These are phyloP conservation scores for Rana temporaria DNA, from an alignment of 2,113 vertebrate species.

Conservation along the genomic window DNA sequence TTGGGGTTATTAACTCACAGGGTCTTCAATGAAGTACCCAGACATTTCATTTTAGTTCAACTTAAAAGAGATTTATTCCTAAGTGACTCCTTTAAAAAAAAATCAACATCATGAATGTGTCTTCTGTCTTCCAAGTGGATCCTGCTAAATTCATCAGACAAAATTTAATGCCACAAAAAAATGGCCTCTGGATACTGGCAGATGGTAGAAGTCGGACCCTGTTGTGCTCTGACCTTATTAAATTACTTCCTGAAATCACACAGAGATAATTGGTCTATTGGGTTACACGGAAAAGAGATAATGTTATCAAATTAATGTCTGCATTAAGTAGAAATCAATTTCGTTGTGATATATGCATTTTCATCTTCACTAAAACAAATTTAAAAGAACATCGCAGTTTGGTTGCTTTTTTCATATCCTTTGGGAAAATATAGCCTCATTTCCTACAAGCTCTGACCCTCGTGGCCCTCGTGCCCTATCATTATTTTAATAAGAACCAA, in stretches of 20 bases:
- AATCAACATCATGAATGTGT: not conserved
- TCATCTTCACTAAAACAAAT: not conserved
- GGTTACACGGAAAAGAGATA: not conserved
- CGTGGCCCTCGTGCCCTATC: too few relatives aligned
- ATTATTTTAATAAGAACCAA: too few relatives aligned
- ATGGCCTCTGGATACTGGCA: not conserved
- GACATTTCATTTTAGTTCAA: not conserved
- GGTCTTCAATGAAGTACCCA: not conserved
- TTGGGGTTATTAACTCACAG: not conserved
- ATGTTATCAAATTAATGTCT: not conserved
- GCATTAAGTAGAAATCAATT: not conserved
- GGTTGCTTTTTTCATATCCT: too few relatives aligned
- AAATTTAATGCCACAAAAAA: not conserved
- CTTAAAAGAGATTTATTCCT: not conserved
- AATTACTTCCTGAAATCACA: not conserved
- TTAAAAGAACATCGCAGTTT: too few relatives aligned
- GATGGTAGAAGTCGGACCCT: not conserved
- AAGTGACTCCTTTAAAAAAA: not conserved
- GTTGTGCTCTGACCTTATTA: not conserved
- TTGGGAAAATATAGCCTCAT: too few relatives aligned
- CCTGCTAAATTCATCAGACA: not conserved
- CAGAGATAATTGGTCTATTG: conserved; percentile 1
- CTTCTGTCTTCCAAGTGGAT: not conserved
- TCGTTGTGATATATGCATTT: not conserved
- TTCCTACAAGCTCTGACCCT: too few relatives aligned